Evolutionary conservation across 2,113 vertebrate species (phyloP), one percentile per base, ranked within the genome.

Genomic region (Lophius piscatorius): DNA sequence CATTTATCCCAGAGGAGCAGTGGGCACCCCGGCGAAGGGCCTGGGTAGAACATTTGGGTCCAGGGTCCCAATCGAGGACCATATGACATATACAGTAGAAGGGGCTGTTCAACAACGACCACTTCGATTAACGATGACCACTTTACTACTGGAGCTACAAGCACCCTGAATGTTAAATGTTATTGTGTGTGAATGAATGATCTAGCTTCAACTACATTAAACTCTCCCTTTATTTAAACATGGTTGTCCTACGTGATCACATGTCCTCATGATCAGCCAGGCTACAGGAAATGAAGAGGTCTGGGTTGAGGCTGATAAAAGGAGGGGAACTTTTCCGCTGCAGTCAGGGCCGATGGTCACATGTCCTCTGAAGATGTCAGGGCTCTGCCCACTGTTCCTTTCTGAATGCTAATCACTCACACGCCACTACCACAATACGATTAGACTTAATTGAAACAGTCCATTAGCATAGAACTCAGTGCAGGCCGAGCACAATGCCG

Each of bases 381-480:
- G 61, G 76, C 50, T 63, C 66, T 29, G 40, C 71, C 48, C 3
- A n/a, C 36, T 13, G 1, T 14, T 24, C 47, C 62, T 34, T 6
- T 45, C 46, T 67, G 80, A 79, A 81, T 81, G 48, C 74, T 80
- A 84, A 88, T 84, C 54, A 22, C 55, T 61, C 45, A 49, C 22
- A 16, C n/a, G 1, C 54, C 18, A 48, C 55, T 70, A 44, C 29
- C 39, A 70, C 76, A 56, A 80, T 78, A 63, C 6, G 41, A 83
- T 86, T 73, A 28, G 70, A 76, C 79, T 84, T 62, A 61, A 83
- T 80, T 80, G 78, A 81, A 86, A 76, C 62, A 76, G 55, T 42
- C 46, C 67, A 83, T 88, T 74, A 72, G 72, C 83, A 76, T 82
- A 70, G 68, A 59, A 34, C 24, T 42, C 49, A 12, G 41, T 40